Percentiles rank a stretch among this genome's conserved stretches.
Evolutionary conservation across 2,888 invertebrate species (phyloP).

Genomic region (Harpagoxenus sublaevis): DNA sequence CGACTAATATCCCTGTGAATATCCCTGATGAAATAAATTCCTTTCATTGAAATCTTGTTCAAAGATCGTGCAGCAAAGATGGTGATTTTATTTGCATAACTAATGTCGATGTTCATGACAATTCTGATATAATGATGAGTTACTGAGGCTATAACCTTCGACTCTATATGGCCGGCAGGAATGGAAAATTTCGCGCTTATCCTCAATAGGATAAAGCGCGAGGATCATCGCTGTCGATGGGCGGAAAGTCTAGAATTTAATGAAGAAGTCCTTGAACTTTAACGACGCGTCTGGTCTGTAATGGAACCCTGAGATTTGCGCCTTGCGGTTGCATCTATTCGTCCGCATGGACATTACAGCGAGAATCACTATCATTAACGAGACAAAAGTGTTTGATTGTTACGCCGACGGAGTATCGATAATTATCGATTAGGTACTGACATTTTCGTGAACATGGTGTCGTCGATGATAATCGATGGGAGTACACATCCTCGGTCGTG

Average conservation of each 20-base stretch:
- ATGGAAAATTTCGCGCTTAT: constrained; percentile 54
- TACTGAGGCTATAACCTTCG: constrained; percentile 53
- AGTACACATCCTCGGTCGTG: not conserved
- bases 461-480: constrained; percentile 18
- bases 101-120: constrained; percentile 47
- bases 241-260: constrained; percentile 41
- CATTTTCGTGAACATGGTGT: constrained; percentile 30
- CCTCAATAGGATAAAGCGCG: not conserved
- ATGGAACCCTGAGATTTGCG: constrained; percentile 33
- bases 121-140: constrained; percentile 63
- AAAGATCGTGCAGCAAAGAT: constrained; percentile 60
- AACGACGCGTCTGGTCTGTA: constrained; percentile 42
- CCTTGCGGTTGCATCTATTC: constrained; percentile 34
- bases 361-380: constrained; percentile 45
- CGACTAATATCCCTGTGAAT: not conserved
- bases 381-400: constrained; percentile 43
- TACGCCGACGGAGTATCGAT: constrained; percentile 16
- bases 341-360: constrained; percentile 18
- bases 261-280: constrained; percentile 63
- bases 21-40: constrained; percentile 15
- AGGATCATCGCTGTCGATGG: constrained; percentile 9
- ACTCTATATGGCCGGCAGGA: constrained; percentile 47
- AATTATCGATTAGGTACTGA: constrained; percentile 47
- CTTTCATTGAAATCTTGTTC: constrained; percentile 30
- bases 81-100: constrained; percentile 60